Base-by-base conservation (phyloP, 2,113 vertebrate genomes). In the Limanda limanda region DNA sequence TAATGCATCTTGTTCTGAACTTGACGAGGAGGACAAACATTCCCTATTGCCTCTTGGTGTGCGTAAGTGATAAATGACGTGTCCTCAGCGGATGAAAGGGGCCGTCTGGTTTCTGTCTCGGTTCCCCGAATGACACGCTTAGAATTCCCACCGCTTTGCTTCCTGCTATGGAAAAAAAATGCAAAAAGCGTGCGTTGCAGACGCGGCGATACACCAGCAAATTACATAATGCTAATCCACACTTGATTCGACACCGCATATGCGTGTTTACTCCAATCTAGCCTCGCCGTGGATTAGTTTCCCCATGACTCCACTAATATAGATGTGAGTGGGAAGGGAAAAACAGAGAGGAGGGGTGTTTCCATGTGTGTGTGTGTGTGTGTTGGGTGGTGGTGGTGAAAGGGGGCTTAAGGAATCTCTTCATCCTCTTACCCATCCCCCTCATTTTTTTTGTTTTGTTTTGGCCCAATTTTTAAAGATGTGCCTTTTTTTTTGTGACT, bases 401-500 rank as follows among this genome's bases (percentile, higher is more conserved):
- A 86, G 66, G 56, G 57, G 71, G 76, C 57, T 86, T 87, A 73
- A 86, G 59, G 80, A 85, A 83, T 86, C 87, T 86, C 82, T 84
- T 84, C 85, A 90, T 86, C 86, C 83, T 84, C 76, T 73, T 79
- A 67, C 69, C 82, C 76, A 82, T 65, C 78, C 73, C 87, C 82
- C 86, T 5, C 42, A 12, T 31, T 31, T 74, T 42, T 71, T 79
- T 69, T 37, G 57, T 74, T 81, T 71, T 83, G 55, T 84, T 89
- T 87, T 82, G 82, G 23, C 72, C 83, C 76, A 82, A 77, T 81
- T 92, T 93, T 92, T 91, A 77, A 93, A 93, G 91, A 91, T 87
- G 91, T 92, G 92, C 89, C 91, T 94, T 93, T 94, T 93, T 25
- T 31, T 92, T 92, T 91, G 88, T 92, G 89, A 73, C 83, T 67